Percentiles rank a stretch among this genome's conserved stretches.
phyloP scores from a whole-genome alignment of 2,113 vertebrate genomes.

The Chrysochloris asiatica region DNA sequence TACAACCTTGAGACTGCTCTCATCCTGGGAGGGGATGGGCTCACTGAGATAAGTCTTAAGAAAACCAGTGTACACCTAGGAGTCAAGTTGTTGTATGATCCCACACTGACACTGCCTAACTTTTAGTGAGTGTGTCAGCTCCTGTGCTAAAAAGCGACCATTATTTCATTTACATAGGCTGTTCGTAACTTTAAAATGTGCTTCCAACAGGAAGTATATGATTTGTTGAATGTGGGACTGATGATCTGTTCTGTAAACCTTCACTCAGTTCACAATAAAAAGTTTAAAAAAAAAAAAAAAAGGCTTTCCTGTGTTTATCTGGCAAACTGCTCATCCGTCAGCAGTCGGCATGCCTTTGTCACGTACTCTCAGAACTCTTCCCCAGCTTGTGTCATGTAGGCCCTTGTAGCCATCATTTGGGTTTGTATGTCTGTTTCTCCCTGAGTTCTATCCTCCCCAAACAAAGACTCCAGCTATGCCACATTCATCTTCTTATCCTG shows the following conservation, averaged over 20 bases:
- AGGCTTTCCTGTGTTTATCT: too few relatives aligned
- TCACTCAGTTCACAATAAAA: too few relatives aligned
- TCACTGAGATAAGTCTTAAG: not conserved
- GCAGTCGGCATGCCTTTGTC: not conserved
- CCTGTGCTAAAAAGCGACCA: not conserved
- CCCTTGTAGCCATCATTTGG: accelerated
- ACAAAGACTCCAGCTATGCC: not conserved
- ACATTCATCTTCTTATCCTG: not conserved
- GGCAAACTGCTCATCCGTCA: not conserved
- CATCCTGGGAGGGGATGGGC: accelerated
- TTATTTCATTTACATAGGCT: not conserved
- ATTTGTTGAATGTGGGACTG: too few relatives aligned
- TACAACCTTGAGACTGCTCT: not conserved
- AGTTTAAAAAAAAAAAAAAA: too few relatives aligned
- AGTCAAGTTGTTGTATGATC: not conserved
- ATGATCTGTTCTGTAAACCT: too few relatives aligned
- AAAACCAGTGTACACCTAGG: not conserved
- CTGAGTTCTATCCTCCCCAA: too few relatives aligned
- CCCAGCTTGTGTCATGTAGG: accelerated
- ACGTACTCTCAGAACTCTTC: not conserved
- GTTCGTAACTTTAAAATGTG: not conserved
- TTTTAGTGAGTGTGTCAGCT: not conserved
- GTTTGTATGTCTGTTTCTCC: not conserved
- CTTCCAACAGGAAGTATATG: too few relatives aligned
- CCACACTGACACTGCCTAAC: not conserved